A percentile compares a stretch with the other conserved stretches of the same genome.
Evolutionary conservation across 1,140 invertebrate species (phyloP).

Genomic region (Hormaphis cornu): DNA sequence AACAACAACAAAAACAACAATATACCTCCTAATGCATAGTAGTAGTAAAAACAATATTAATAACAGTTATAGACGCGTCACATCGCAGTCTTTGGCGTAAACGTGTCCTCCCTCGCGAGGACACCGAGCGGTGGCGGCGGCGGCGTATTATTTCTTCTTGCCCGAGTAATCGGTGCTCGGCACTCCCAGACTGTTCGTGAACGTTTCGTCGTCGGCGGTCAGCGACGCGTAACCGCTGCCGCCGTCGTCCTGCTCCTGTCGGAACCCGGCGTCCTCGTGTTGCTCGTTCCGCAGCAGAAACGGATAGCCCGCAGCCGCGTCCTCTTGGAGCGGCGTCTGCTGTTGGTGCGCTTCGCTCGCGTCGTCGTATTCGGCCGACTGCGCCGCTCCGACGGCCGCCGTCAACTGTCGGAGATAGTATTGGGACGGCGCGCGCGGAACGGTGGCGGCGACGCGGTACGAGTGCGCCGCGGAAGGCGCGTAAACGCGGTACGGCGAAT

Average conservation of each 20-base stretch:
- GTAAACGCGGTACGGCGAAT: background rate
- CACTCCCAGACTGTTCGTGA: background rate
- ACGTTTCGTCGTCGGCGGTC: background rate
- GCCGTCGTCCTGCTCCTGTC: background rate
- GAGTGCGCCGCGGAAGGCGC: background rate
- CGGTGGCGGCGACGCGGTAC: background rate
- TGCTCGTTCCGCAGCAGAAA: background rate
- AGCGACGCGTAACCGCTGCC: background rate
- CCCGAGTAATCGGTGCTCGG: conserved; percentile 3
- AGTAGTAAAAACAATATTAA: background rate
- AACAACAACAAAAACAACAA: background rate
- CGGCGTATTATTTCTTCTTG: background rate
- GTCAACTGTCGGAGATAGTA: background rate
- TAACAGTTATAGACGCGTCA: background rate
- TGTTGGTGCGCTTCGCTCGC: background rate
- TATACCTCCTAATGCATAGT: too few relatives aligned
- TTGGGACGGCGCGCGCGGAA: background rate
- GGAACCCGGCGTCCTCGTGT: too few relatives aligned
- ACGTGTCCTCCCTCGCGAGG: background rate
- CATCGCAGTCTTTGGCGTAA: background rate
- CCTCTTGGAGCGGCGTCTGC: background rate
- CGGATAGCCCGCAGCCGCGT: too few relatives aligned
- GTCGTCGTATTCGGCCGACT: background rate
- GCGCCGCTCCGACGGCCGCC: too few relatives aligned
- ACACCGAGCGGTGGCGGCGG: rapidly evolving